Evolutionary conservation across 2,113 vertebrate genomes (phyloP).

Genomic region (Laterallus jamaicensis): DNA sequence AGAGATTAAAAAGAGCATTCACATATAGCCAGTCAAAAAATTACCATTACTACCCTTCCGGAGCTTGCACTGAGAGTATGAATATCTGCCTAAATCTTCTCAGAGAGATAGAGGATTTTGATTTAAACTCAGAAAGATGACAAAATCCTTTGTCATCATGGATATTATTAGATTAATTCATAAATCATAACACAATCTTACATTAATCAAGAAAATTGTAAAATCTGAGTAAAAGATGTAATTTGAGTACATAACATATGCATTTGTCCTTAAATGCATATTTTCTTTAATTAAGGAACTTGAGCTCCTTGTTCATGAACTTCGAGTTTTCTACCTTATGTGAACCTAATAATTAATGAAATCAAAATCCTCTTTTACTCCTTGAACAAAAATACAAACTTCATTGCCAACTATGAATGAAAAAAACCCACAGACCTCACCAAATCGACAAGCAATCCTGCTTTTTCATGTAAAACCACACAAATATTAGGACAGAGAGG

Average conservation of each 20-base stretch:
- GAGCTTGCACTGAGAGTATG: background rate
- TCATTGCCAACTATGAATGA: background rate
- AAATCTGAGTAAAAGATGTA: background rate
- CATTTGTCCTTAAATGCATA: background rate
- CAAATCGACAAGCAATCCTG: background rate
- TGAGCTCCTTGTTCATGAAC: background rate
- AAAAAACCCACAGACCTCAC: background rate
- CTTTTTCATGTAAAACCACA: background rate
- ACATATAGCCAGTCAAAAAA: background rate
- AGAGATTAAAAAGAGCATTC: background rate
- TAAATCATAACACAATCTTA: background rate
- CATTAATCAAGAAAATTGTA: background rate
- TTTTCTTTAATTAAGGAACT: background rate
- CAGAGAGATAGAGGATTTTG: background rate
- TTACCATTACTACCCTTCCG: background rate
- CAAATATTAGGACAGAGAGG: background rate
- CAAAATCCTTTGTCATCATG: background rate
- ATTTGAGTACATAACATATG: background rate
- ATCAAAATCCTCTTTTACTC: background rate
- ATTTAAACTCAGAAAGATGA: constrained; percentile 45
- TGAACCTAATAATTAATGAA: background rate
- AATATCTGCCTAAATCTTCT: constrained; percentile 1
- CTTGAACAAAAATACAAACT: background rate
- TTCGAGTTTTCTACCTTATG: background rate
- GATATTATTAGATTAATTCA: background rate